Base-by-base conservation (phyloP, 2,888 invertebrate genomes). In the Apodemia zela region DNA sequence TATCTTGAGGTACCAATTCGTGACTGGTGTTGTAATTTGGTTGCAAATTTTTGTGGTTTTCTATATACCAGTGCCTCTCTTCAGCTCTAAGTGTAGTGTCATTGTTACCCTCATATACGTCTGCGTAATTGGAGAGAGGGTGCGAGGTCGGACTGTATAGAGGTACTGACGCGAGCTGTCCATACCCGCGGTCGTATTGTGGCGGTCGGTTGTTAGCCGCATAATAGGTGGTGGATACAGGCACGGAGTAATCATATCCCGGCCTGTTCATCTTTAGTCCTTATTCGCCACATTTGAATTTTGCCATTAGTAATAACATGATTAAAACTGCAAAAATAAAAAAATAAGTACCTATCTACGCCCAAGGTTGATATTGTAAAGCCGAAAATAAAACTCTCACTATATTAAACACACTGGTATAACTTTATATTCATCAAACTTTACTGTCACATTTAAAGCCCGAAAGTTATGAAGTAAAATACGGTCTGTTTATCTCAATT, bases 1-100 rank as follows among this genome's bases (percentile, higher is more conserved):
- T 87, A 79, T 91, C 91, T 78, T 89, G 89, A 73, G 87, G 80
- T 69, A 85, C 72, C 68, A 79, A 74, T 63, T 90, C 90, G 67
- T 82, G 79, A 64, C 77, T 85, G 66, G 82, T 75, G 65, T 85
- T 86, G 74, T 84, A 88, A 71, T 69, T 85, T 0, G 87, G 81
- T 72, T 90, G 89, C 70, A 91, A 72, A 69, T 82, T 91, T 73
- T 91, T 92, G 71, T 92, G 92, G 67, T 92, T 91, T 70, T 92
- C 92, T 85, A 92, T 86, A 68, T 92, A 92, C 92, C 92, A 92
- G 68, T 92, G 89, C 65, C 90, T 80, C 69, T 92, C 92, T 71
- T 92, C 92, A 1, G 92, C 92, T 72, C 92, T 76, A 35, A 92
- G 86, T 38, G 92, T 92, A 25, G 90, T 92, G 67, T 92, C 92